Evolutionary conservation across 2,888 invertebrate genomes (phyloP), one percentile per base, ranked within the genome.

Genomic region (Germaria angustata): DNA sequence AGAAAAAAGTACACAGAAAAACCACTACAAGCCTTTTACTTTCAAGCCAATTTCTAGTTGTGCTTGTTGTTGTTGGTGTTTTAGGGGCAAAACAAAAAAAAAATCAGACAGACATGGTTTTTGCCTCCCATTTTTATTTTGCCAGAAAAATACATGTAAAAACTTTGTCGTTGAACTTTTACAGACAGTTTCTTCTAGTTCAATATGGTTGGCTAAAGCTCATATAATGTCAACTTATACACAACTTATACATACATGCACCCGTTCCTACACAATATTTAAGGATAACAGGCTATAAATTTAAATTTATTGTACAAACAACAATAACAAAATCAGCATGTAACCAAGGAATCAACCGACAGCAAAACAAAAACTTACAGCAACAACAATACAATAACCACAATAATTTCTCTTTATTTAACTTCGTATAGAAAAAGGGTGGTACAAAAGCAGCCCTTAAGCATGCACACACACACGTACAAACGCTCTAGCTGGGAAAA

Each of bases 121-220:
- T 51, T 77, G 17, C 32, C 51, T 24, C 5, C 15, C 3, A 36
- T 15, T 34, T 63, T 22, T 41, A 5, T 44, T 24, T 41, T 51
- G 41, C 7, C 11, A 51, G 15, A 49, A 69, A 69, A 73, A 75
- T 69, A 72, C 77, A 72, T 81, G 55, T 59, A 78, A 75, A 81
- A 79, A 82, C 65, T 82, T 82, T 82, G 79, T 82, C 79, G 82
- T 75, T 71, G 46, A 82, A 82, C 82, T 79, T 82, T n/a, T 82
- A 66, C 66, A 82, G 82, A 82, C 82, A 20, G 66, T 71, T 59
- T n/a, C n/a, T 73, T 53, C 66, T 49, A 59, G 49, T 66, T 73
- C 59, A 24, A 80, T 61, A 80, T 80, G 72, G 49, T 73, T 73
- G 51, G 66, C 4, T 11, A 71, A 55, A 65, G 17, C 41, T 32